phyloP scores from a whole-genome alignment of 2,888 invertebrate species.

The Masnerella sp. region DNA sequence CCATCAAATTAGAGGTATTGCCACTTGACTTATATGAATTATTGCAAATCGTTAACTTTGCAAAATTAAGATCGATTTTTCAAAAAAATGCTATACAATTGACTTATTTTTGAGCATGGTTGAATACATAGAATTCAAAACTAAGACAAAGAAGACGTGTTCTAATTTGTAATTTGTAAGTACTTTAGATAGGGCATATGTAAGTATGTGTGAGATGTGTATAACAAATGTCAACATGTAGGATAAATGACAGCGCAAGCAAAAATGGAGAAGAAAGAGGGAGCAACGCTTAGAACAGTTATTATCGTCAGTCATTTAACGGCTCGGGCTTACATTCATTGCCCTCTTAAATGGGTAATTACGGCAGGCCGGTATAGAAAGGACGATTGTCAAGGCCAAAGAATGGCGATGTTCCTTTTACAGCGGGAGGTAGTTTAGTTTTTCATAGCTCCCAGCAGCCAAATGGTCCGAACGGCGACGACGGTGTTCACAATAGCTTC shows the following conservation, averaged over 20 bases:
- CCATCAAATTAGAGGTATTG: too few relatives aligned
- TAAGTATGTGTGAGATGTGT: slow-evolving; percentile 9
- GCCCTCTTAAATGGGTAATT: slow-evolving; percentile 53
- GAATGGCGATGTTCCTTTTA: slow-evolving; percentile 40
- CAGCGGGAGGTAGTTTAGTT: slow-evolving; percentile 25
- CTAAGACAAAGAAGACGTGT: slow-evolving; percentile 13
- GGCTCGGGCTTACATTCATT: slow-evolving; percentile 39
- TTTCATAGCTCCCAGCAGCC: slow-evolving; percentile 45
- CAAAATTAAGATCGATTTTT: too few relatives aligned
- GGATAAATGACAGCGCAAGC: slow-evolving; percentile 47
- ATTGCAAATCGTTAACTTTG: too few relatives aligned
- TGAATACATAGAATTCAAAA: too few relatives aligned
- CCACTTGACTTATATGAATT: too few relatives aligned
- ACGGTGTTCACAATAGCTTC: slow-evolving; percentile 37
- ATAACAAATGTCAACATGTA: slow-evolving; percentile 50
- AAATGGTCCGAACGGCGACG: slow-evolving; percentile 32
- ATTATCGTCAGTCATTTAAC: slow-evolving; percentile 46
- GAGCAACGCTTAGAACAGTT: slow-evolving; percentile 35
- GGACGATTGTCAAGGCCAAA: slow-evolving; percentile 55
- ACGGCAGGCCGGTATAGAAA: slow-evolving; percentile 30
- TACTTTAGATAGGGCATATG: slow-evolving; percentile 20
- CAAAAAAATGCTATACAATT: too few relatives aligned
- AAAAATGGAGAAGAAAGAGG: slow-evolving; percentile 24
- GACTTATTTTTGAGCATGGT: too few relatives aligned
- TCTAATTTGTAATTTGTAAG: slow-evolving; percentile 25